phyloP scores from a whole-genome alignment of 2,888 invertebrate genomes.

The Orthosia incerta region DNA sequence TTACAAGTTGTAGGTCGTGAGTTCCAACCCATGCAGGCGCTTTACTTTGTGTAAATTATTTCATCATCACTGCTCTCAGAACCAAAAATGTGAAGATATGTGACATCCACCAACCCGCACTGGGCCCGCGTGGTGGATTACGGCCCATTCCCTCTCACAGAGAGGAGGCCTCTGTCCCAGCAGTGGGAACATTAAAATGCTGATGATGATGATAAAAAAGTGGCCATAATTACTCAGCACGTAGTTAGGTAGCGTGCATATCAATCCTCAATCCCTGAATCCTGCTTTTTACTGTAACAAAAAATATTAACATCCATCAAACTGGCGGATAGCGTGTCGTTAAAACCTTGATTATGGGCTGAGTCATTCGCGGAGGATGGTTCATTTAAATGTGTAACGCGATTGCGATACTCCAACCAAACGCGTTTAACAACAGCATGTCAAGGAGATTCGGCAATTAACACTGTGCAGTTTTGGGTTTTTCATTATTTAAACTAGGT shows the following conservation, averaged over 20 bases:
- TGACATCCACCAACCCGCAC: too few relatives aligned
- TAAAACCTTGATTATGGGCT: slow-evolving; percentile 28
- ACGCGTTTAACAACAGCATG: slow-evolving; percentile 33
- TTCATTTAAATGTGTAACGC: slow-evolving; percentile 47
- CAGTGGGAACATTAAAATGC: too few relatives aligned
- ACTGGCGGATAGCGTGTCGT: slow-evolving; percentile 30
- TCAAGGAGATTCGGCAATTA: slow-evolving; percentile 51
- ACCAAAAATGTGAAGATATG: too few relatives aligned
- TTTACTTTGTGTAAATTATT: too few relatives aligned
- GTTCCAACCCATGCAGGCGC: too few relatives aligned
- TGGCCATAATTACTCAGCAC: neutral
- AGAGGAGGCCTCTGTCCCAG: too few relatives aligned
- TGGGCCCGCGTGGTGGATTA: too few relatives aligned
- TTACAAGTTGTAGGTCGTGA: too few relatives aligned
- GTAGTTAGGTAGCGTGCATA: neutral
- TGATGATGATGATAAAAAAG: neutral
- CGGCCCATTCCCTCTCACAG: too few relatives aligned
- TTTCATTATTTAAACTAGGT: slow-evolving; percentile 15
- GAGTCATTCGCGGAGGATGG: slow-evolving; percentile 44
- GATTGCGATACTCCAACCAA: slow-evolving; percentile 23
- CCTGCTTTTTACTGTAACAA: slow-evolving; percentile 6
- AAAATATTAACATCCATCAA: slow-evolving; percentile 15
- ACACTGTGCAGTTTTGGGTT: slow-evolving; percentile 41
- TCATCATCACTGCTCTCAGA: too few relatives aligned
- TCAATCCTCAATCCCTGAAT: neutral